Conservation (phyloP, 2,113 vertebrate species). For the Festucalex cinctus region DNA sequence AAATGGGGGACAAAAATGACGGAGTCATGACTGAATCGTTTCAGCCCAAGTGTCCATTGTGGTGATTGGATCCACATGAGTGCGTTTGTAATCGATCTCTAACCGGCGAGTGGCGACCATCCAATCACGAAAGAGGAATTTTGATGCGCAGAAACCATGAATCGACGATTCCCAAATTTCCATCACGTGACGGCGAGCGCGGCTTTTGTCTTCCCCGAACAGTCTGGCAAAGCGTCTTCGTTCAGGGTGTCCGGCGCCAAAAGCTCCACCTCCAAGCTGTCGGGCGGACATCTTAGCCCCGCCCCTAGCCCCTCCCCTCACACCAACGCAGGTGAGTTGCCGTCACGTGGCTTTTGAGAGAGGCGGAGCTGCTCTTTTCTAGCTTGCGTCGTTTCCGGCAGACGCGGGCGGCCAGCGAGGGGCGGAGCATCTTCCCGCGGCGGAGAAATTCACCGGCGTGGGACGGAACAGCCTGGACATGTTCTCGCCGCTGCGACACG, state of each 20-base stretch:
- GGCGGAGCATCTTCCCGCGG: slow-evolving; percentile 45
- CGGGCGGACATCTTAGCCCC: slow-evolving; percentile 57
- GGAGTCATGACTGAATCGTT: too few species aligned
- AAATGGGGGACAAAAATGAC: too few species aligned
- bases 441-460: slow-evolving; percentile 69
- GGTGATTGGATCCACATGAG: too few species aligned
- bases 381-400: slow-evolving; percentile 54
- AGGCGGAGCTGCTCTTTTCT: background rate
- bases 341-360: too few species aligned
- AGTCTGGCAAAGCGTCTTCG: slow-evolving; percentile 78
- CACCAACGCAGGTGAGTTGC: slow-evolving; percentile 37
- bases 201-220: background rate
- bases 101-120: too few species aligned
- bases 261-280: slow-evolving; percentile 66
- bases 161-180: too few species aligned
- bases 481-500: slow-evolving; percentile 3
- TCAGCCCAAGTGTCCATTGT: too few species aligned
- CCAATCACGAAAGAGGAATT: background rate
- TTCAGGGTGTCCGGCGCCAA: slow-evolving; percentile 73
- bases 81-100: too few species aligned
- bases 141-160: too few species aligned
- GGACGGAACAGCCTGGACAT: slow-evolving; percentile 69
- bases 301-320: slow-evolving; percentile 62
- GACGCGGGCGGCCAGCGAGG: slow-evolving; percentile 78
- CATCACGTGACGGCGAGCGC: background rate